A percentile compares a stretch with the other conserved stretches of the same genome.
These are phyloP conservation scores for Idaea biselata DNA, from an alignment of 2,888 invertebrate genomes.

Conservation along the genomic window DNA sequence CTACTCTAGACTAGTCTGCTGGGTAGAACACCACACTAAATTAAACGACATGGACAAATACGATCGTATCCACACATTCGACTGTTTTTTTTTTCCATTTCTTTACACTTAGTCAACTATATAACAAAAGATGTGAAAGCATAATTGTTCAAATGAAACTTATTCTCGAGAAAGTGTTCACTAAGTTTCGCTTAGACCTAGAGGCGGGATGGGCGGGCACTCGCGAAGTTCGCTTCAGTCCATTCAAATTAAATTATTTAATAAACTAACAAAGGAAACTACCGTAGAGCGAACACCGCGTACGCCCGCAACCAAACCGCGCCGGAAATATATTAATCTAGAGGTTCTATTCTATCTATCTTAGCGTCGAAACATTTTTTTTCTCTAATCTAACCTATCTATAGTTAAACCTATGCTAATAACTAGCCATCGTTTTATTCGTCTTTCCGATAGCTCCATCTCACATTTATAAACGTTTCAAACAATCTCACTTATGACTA, in stretches of 20 bases:
- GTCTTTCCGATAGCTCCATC: slow-evolving; percentile 60
- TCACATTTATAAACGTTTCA: slow-evolving; percentile 62
- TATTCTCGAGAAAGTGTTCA: slow-evolving; percentile 69
- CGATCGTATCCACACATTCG: slow-evolving; percentile 72
- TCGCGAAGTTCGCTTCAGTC: slow-evolving; percentile 66
- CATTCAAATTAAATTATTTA: slow-evolving; percentile 79
- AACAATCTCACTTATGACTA: slow-evolving; percentile 71
- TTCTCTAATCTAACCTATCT: slow-evolving; percentile 74
- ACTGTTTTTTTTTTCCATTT: slow-evolving; percentile 70
- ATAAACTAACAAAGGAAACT: slow-evolving; percentile 79
- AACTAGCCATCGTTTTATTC: slow-evolving; percentile 65
- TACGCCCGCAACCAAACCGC: slow-evolving; percentile 48
- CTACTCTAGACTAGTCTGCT: slow-evolving; percentile 81
- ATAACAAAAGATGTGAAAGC: slow-evolving; percentile 80
- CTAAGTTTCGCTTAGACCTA: slow-evolving; percentile 59
- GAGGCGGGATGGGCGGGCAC: slow-evolving; percentile 43
- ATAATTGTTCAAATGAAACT: slow-evolving; percentile 77
- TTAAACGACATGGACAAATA: slow-evolving; percentile 79
- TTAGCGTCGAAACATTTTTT: slow-evolving; percentile 78
- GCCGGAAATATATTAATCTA: slow-evolving; percentile 68
- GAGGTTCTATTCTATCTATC: slow-evolving; percentile 71
- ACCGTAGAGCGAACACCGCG: slow-evolving; percentile 63
- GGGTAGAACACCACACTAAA: slow-evolving; percentile 80
- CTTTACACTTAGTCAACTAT: slow-evolving; percentile 79
- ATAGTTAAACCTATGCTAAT: slow-evolving; percentile 71